Evolutionary conservation across 2,888 invertebrate genomes (phyloP).

Genomic region (Pseudanteris insignis): DNA sequence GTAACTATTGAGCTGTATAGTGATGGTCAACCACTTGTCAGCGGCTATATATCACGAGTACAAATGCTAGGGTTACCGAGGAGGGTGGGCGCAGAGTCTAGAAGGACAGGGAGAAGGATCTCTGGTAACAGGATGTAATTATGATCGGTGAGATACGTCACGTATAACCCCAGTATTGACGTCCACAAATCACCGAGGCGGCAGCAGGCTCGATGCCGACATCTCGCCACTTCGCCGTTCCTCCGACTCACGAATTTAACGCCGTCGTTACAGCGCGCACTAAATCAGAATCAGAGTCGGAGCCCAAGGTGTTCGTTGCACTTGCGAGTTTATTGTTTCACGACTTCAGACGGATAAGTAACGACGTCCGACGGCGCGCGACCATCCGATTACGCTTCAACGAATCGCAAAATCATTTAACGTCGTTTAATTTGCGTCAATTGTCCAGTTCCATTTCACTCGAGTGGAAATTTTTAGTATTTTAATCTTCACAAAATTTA

Average conservation of each 20-base stretch:
- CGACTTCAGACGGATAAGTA: too few species aligned
- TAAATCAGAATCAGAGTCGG: constrained; percentile 37
- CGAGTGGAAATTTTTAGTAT: too few species aligned
- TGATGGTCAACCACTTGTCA: constrained; percentile 46
- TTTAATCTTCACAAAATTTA: too few species aligned
- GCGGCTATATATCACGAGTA: constrained; percentile 45
- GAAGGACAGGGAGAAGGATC: constrained; percentile 44
- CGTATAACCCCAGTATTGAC: constrained; percentile 64
- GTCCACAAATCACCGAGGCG: constrained; percentile 63
- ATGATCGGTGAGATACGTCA: constrained; percentile 67
- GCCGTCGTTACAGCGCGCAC: constrained; percentile 26
- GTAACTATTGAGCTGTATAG: constrained; percentile 46
- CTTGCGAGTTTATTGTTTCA: constrained; percentile 2
- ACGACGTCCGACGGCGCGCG: too few species aligned
- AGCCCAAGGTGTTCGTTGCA: constrained; percentile 21
- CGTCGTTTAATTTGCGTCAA: too few species aligned
- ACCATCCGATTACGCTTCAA: too few species aligned
- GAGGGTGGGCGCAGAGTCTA: constrained; percentile 40
- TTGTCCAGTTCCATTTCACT: too few species aligned
- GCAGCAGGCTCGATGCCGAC: constrained; percentile 51
- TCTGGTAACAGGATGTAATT: constrained; percentile 64
- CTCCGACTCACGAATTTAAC: constrained; percentile 34
- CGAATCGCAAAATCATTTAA: too few species aligned
- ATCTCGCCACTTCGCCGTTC: constrained; percentile 51
- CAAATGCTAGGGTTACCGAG: constrained; percentile 40